Evolutionary conservation across 2,797 vertebrate genomes (phyloP).

Genomic region (Sebastes paucispinis): DNA sequence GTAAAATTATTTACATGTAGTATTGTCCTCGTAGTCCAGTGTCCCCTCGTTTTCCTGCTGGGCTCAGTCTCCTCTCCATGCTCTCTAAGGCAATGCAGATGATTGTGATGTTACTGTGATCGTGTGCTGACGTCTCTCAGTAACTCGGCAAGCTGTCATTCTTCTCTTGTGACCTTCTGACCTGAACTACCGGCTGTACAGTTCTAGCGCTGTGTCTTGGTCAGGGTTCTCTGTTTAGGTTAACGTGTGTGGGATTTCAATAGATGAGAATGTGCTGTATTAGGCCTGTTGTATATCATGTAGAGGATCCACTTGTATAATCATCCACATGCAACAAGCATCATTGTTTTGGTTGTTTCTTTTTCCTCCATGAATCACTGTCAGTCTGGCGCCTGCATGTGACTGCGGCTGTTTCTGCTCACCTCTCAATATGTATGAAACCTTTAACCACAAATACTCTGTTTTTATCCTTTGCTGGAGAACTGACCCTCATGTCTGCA

Average conservation of each 20-base stretch:
- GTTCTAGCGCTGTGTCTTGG: not conserved
- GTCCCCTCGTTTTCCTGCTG: not conserved
- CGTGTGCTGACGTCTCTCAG: constrained; percentile 17
- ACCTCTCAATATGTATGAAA: not conserved
- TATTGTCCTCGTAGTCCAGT: not conserved
- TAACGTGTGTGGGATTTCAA: constrained; percentile 2
- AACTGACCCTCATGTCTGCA: constrained; percentile 67
- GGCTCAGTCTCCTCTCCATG: constrained; percentile 68
- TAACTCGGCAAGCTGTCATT: not conserved
- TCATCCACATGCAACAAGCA: constrained; percentile 41
- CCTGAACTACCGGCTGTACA: constrained; percentile 4
- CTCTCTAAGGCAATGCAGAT: constrained; percentile 82
- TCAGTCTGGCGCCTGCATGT: constrained; percentile 34
- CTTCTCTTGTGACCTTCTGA: not conserved
- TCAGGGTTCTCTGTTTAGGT: not conserved
- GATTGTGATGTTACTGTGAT: constrained; percentile 13
- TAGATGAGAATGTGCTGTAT: constrained; percentile 27
- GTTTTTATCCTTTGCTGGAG: not conserved
- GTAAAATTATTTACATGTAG: not conserved
- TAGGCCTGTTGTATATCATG: constrained; percentile 10
- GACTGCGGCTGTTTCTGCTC: not conserved
- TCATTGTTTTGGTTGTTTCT: constrained; percentile 83
- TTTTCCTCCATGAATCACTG: constrained; percentile 67
- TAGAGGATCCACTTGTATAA: not conserved
- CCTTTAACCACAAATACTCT: not conserved